Conservation (phyloP, 2,888 invertebrate species). For the Orgyia antiqua region DNA sequence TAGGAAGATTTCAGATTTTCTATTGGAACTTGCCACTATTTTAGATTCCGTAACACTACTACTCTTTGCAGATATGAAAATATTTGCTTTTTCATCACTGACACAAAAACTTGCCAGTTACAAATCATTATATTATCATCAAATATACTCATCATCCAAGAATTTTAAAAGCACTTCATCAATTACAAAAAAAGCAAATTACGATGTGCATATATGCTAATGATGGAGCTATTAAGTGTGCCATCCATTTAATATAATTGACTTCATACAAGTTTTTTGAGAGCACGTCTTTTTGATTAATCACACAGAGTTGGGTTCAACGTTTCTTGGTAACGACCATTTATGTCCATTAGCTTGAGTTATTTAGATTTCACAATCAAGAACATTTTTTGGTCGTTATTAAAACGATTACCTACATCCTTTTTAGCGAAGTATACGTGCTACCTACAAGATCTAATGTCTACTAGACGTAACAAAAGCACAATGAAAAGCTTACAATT, state of each 20-base stretch:
- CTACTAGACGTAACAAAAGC: too few species aligned
- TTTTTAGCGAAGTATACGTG: too few species aligned
- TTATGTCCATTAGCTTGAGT: conserved; percentile 15
- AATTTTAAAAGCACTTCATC: neutral
- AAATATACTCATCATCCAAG: too few species aligned
- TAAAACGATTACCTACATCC: conserved; percentile 8
- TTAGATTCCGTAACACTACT: too few species aligned
- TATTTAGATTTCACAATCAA: conserved; percentile 14
- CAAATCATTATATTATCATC: too few species aligned
- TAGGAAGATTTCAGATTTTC: too few species aligned
- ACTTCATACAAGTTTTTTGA: conserved; percentile 4
- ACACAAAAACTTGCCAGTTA: too few species aligned
- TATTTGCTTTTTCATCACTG: too few species aligned
- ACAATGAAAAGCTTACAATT: too few species aligned
- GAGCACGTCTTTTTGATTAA: conserved; percentile 14
- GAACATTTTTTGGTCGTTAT: conserved; percentile 14
- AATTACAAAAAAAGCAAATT: conserved; percentile 10
- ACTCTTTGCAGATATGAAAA: too few species aligned
- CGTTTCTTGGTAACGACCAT: conserved; percentile 19
- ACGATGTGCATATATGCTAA: conserved; percentile 16
- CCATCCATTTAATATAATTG: conserved; percentile 15
- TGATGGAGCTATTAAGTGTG: conserved; percentile 13
- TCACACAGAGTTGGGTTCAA: conserved; percentile 20
- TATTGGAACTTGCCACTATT: too few species aligned
- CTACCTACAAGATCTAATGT: too few species aligned